Evolutionary conservation across 1,140 invertebrate species (phyloP).

Genomic region (Lucilia cuprina): DNA sequence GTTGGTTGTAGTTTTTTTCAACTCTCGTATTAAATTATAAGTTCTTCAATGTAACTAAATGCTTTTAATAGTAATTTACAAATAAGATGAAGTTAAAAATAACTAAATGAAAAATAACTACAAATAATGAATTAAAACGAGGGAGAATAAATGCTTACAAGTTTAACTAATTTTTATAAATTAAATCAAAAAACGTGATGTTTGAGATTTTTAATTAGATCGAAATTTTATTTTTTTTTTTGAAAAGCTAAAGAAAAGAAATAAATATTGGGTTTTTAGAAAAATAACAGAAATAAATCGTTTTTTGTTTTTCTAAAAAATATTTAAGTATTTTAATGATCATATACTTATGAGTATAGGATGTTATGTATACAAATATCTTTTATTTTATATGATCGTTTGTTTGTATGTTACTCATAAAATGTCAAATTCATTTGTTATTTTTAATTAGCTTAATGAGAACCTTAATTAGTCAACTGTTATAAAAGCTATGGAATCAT

Average conservation of each 20-base stretch:
- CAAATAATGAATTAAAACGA: background rate
- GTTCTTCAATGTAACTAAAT: background rate
- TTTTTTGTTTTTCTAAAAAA: too few relatives aligned
- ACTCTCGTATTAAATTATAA: constrained; percentile 26
- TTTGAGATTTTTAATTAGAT: constrained; percentile 34
- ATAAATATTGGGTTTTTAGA: background rate
- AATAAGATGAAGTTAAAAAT: constrained; percentile 26
- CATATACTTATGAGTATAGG: too few relatives aligned
- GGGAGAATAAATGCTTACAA: background rate
- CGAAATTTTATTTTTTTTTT: background rate
- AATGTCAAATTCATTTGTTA: constrained; percentile 3
- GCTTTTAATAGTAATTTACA: constrained; percentile 17
- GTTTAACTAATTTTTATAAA: constrained; percentile 10
- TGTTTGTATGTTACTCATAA: background rate
- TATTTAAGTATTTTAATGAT: too few relatives aligned
- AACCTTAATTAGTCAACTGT: background rate
- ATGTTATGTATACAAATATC: background rate
- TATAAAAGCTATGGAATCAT: background rate
- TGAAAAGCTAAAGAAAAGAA: background rate
- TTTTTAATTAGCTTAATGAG: background rate
- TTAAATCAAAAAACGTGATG: constrained; percentile 34
- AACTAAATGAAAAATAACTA: background rate
- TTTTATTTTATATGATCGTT: background rate
- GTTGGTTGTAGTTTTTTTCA: background rate
- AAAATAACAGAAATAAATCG: background rate